These are phyloP conservation scores for Nemurella pictetii DNA, from an alignment of 2,888 invertebrate genomes.

Conservation along the genomic window DNA sequence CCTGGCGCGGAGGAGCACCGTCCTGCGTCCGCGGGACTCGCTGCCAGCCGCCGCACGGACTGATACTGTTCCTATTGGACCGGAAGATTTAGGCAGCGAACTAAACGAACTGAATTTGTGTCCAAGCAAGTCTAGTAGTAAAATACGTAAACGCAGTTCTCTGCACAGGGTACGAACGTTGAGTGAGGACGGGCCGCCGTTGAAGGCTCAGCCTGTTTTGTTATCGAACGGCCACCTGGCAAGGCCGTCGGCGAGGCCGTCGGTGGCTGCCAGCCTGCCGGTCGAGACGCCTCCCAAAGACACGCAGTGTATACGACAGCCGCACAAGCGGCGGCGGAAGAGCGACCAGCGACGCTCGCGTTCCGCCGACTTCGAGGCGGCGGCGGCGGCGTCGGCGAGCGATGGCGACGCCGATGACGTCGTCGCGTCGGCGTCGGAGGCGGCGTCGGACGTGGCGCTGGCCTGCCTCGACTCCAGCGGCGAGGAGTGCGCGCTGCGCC, in stretches of 20 bases:
- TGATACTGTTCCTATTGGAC: background rate
- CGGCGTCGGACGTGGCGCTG: constrained; percentile 21
- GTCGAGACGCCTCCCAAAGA: constrained; percentile 10
- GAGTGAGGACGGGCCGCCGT: constrained; percentile 39
- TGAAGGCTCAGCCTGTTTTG: constrained; percentile 30
- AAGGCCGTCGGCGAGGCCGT: background rate
- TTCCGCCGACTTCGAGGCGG: constrained; percentile 38
- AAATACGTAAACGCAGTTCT: constrained; percentile 14
- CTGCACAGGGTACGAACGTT: constrained; percentile 31
- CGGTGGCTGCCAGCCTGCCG: background rate
- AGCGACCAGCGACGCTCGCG: constrained; percentile 39
- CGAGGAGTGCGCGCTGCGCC: constrained; percentile 34
- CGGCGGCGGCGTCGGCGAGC: constrained; percentile 34
- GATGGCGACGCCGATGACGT: constrained; percentile 13
- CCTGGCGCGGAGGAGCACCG: background rate
- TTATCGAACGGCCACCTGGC: constrained; percentile 15
- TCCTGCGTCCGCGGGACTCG: too few relatives aligned
- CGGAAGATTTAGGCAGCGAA: background rate
- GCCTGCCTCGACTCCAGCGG: constrained; percentile 17
- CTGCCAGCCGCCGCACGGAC: background rate
- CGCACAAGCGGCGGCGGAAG: constrained; percentile 11
- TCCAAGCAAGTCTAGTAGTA: background rate
- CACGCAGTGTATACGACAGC: background rate
- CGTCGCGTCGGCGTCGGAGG: constrained; percentile 24
- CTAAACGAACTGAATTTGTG: background rate